Evolutionary conservation across 2,888 invertebrate genomes (phyloP), one percentile per base, ranked within the genome.

Genomic region (Acanthosepion lycidas): DNA sequence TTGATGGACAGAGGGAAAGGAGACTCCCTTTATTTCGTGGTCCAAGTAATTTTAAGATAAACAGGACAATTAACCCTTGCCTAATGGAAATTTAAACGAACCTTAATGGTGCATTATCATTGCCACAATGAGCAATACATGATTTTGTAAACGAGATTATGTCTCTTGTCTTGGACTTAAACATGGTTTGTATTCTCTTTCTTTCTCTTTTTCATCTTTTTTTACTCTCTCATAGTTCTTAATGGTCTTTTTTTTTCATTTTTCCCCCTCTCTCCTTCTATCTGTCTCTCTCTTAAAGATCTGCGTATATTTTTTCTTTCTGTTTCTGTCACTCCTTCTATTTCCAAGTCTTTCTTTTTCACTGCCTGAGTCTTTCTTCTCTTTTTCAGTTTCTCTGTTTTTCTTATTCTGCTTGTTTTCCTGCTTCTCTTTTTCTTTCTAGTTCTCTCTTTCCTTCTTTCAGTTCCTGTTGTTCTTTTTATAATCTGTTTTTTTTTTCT

Each of bases 1-100:
- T 78, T 78, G 78, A n/a, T 78, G 78, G n/a, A 12, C n/a, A 4
- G 78, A 78, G 78, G 23, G 78, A 78, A 78, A 78, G n/a, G n/a
- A 15, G 78, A 78, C 18, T n/a, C n/a, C 78, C n/a, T 78, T 78
- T 78, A 78, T 78, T 78, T n/a, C 15, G n/a, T 78, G 78, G n/a
- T n/a, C 78, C 78, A 33, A 78, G 78, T 78, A 78, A 78, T 78
- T 78, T n/a, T 78, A 78, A 78, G n/a, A n/a, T 78, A 78, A 78
- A 78, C 78, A 78, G 78, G n/a, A 33, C 78, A 78, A 78, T 78
- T 78, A 78, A 78, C 78, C 78, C 78, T n/a, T 78, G n/a, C 78
- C 78, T 78, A 78, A 78, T 78, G 78, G 78, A 78, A 78, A 78
- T 78, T 78, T 78, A 78, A 78, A 78, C 18, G 78, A 78, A n/a